phyloP scores from a whole-genome alignment of 92 coral and sea anemone species.

The Hydrozoanthus gracilis region DNA sequence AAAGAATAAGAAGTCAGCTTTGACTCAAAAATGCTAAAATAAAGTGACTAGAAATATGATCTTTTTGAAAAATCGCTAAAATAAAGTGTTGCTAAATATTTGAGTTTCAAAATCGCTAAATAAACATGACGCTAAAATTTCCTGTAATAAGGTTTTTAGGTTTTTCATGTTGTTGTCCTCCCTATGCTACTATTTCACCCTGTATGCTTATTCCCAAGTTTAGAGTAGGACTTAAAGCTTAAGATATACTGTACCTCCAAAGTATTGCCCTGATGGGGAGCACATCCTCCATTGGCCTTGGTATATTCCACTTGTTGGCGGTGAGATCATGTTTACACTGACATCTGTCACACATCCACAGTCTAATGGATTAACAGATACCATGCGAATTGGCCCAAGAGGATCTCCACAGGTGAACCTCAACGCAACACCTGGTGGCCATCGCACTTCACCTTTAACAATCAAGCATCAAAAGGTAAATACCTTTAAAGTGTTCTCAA shows the following conservation, averaged over 20 bases:
- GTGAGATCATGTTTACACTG: conserved; percentile 92
- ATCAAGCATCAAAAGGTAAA: neutral
- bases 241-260: conserved; percentile 78
- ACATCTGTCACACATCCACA: conserved; percentile 81
- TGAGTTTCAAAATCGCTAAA: no score
- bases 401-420: conserved; percentile 93
- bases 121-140: no score
- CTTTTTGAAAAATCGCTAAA: no score
- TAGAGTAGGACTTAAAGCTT: no score
- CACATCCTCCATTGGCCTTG: conserved; percentile 99
- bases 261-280: conserved; percentile 89
- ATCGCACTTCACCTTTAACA: conserved; percentile 61
- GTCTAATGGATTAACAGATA: conserved; percentile 75
- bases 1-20: no score
- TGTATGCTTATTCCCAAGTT: no score
- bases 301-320: conserved; percentile 83
- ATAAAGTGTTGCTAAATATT: no score
- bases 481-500: neutral
- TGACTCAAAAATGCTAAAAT: no score
- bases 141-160: no score
- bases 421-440: conserved; percentile 89
- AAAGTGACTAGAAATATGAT: no score
- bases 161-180: no score
- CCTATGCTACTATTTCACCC: no score
- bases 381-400: conserved; percentile 82